These are phyloP conservation scores for Anomalospiza imberbis DNA, from an alignment of 2,797 vertebrate genomes.

Conservation along the genomic window DNA sequence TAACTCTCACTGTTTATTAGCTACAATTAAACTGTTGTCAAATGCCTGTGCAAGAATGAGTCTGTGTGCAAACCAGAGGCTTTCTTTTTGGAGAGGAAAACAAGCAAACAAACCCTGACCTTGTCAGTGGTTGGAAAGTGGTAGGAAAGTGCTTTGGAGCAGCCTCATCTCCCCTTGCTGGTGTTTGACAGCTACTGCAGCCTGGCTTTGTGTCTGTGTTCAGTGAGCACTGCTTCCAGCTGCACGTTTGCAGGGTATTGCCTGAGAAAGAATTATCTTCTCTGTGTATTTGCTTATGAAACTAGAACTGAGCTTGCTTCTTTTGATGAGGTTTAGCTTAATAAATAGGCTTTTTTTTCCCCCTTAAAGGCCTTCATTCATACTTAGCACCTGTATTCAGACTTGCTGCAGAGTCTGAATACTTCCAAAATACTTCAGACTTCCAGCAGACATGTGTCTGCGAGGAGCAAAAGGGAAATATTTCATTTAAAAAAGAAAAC, in stretches of 20 bases:
- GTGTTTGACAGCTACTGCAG: slow-evolving; percentile 32
- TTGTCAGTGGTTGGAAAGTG: not conserved
- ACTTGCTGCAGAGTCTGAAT: not conserved
- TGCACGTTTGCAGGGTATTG: not conserved
- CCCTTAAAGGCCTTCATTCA: not conserved
- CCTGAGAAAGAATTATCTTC: not conserved
- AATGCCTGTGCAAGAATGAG: not conserved
- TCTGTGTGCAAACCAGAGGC: not conserved
- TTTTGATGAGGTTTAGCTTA: not conserved
- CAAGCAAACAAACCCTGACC: not conserved
- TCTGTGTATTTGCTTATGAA: not conserved
- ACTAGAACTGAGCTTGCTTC: not conserved
- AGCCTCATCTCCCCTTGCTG: slow-evolving; percentile 59
- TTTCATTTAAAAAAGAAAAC: not conserved
- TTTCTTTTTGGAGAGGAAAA: not conserved
- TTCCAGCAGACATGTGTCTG: not conserved
- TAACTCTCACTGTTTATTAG: not conserved
- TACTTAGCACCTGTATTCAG: not conserved
- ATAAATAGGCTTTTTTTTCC: not conserved
- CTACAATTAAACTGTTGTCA: not conserved
- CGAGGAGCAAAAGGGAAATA: not conserved
- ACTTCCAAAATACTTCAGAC: too few species aligned
- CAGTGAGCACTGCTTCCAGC: not conserved
- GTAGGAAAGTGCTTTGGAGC: not conserved
- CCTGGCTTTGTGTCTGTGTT: not conserved